A percentile compares a stretch with the other conserved stretches of the same genome.
Conservation (phyloP, 2,797 vertebrate genomes). For the Manis crassicaudata region DNA sequence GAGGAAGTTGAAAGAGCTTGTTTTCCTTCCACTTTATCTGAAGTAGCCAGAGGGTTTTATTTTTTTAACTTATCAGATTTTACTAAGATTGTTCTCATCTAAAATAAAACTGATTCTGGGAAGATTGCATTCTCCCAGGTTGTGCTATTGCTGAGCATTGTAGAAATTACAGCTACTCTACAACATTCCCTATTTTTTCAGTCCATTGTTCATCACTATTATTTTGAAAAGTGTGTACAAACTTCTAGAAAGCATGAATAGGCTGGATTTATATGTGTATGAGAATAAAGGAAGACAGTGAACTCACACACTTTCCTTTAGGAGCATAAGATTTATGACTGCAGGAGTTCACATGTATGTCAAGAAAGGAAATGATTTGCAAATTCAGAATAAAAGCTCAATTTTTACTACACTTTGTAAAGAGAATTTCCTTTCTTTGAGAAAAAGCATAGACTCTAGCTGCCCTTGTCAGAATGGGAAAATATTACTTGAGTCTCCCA, state of each 20-base stretch:
- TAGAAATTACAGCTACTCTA: background rate
- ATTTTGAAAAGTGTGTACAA: background rate
- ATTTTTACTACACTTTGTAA: background rate
- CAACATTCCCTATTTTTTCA: background rate
- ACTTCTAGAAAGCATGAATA: background rate
- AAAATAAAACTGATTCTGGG: conserved; percentile 34
- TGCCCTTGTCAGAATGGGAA: background rate
- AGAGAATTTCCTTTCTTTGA: background rate
- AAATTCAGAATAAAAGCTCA: background rate
- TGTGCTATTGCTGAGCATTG: background rate
- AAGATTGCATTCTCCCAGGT: background rate
- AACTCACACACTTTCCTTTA: background rate
- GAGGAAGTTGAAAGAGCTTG: conserved; percentile 34
- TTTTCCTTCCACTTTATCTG: conserved; percentile 44
- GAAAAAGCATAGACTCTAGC: background rate
- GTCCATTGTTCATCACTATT: background rate
- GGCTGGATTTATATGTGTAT: background rate
- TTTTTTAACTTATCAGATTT: conserved; percentile 61
- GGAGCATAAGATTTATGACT: background rate
- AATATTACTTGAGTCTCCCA: background rate
- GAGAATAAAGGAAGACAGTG: background rate
- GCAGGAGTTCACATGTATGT: background rate
- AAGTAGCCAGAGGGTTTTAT: conserved; percentile 16
- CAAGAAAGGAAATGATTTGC: background rate
- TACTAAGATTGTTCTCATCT: conserved; percentile 27